Percentiles rank a stretch among this genome's conserved stretches.
Conservation (phyloP, 2,888 invertebrate genomes). For the Microdon myrmicae region DNA sequence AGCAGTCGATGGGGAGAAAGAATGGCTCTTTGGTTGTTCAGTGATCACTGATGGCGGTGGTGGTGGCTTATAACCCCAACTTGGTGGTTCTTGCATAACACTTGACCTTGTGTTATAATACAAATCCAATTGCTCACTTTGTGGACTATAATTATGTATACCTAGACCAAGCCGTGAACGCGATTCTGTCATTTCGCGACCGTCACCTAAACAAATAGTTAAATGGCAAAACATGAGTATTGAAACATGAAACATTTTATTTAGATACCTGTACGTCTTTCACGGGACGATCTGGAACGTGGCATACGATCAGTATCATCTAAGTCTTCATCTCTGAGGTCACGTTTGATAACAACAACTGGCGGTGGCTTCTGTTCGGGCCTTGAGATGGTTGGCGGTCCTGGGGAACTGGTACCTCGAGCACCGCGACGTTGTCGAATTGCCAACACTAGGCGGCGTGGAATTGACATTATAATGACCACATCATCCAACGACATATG, state of each 20-base stretch:
- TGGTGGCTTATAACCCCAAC: slow-evolving; percentile 67
- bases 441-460: slow-evolving; percentile 91
- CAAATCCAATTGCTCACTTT: slow-evolving; percentile 77
- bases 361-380: slow-evolving; percentile 89
- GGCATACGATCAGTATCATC: slow-evolving; percentile 72
- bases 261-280: slow-evolving; percentile 68
- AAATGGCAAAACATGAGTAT: slow-evolving; percentile 58
- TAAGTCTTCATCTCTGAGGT: slow-evolving; percentile 83
- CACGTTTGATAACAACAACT: slow-evolving; percentile 89
- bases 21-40: slow-evolving; percentile 88
- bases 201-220: slow-evolving; percentile 72
- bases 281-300: slow-evolving; percentile 67
- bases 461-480: slow-evolving; percentile 99
- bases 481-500: slow-evolving; percentile 99
- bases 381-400: slow-evolving; percentile 70
- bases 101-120: slow-evolving; percentile 81
- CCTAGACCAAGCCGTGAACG: slow-evolving; percentile 80
- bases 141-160: slow-evolving; percentile 74
- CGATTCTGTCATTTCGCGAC: slow-evolving; percentile 81
- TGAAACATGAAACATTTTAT: slow-evolving; percentile 59
- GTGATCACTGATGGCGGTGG: slow-evolving; percentile 88
- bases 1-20: slow-evolving; percentile 78
- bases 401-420: slow-evolving; percentile 66
- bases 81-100: slow-evolving; percentile 68
- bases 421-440: slow-evolving; percentile 85